Evolutionary conservation across 2,113 vertebrate genomes (phyloP).

Genomic region (Passer montanus): DNA sequence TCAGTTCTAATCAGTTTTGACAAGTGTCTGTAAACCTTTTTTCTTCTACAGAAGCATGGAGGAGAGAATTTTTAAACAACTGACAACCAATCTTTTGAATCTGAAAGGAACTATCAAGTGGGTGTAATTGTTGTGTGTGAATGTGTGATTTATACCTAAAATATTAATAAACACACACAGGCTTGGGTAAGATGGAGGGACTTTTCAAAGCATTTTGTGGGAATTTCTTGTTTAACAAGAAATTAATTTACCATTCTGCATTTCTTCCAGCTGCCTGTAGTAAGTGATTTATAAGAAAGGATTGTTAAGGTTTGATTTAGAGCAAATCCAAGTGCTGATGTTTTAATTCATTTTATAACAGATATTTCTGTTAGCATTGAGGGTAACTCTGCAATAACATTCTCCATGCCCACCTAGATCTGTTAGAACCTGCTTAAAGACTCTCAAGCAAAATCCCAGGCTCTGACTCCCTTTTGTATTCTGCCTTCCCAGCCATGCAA

Average conservation of each 20-base stretch:
- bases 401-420: background rate
- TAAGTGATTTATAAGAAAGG: constrained; percentile 51
- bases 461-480: constrained; percentile 29
- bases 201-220: background rate
- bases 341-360: background rate
- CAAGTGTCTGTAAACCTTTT: background rate
- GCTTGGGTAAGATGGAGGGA: constrained; percentile 6
- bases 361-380: constrained; percentile 40
- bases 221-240: background rate
- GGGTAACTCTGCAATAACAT: background rate
- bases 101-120: constrained; percentile 49
- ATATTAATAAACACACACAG: background rate
- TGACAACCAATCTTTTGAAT: constrained; percentile 28
- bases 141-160: background rate
- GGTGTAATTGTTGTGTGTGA: background rate
- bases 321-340: constrained; percentile 32
- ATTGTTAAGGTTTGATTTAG: constrained; percentile 66
- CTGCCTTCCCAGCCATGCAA: background rate
- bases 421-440: background rate
- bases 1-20: constrained; percentile 32
- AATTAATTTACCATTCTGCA: constrained; percentile 49
- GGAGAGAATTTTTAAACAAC: constrained; percentile 31
- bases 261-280: constrained; percentile 33
- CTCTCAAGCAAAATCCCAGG: background rate
- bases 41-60: background rate